phyloP scores from a whole-genome alignment of 2,797 vertebrate genomes.

The Forpus xanthops region DNA sequence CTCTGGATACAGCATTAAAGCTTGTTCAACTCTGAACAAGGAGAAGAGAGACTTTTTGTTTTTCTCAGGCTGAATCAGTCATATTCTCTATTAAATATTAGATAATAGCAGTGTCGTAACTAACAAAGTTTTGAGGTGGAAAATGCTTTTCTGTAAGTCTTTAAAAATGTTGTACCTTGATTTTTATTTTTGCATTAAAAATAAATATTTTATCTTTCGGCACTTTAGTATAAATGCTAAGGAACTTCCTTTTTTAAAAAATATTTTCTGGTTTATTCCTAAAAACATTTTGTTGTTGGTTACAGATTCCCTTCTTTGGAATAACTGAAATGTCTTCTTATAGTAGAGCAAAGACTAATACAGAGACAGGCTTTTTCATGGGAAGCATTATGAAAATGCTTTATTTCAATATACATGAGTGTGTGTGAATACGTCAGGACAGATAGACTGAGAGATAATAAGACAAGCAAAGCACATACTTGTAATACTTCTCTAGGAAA shows the following conservation, averaged over 20 bases:
- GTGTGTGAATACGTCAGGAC: neutral
- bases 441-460: too few relatives aligned
- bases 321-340: neutral
- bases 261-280: neutral
- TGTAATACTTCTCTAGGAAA: neutral
- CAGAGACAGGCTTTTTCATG: neutral
- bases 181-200: neutral
- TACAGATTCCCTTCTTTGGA: neutral
- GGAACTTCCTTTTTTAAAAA: neutral
- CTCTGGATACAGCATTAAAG: neutral
- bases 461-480: neutral
- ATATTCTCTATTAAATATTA: neutral
- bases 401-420: neutral
- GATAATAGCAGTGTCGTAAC: neutral
- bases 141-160: neutral
- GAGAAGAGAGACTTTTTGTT: neutral
- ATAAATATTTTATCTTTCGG: neutral
- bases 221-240: neutral
- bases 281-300: neutral
- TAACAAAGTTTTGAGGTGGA: neutral
- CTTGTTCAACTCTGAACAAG: neutral
- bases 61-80: neutral
- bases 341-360: neutral
- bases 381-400: neutral
- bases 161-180: neutral